Base-by-base conservation (phyloP, 2,888 invertebrate species). In the Leptothorax acervorum region DNA sequence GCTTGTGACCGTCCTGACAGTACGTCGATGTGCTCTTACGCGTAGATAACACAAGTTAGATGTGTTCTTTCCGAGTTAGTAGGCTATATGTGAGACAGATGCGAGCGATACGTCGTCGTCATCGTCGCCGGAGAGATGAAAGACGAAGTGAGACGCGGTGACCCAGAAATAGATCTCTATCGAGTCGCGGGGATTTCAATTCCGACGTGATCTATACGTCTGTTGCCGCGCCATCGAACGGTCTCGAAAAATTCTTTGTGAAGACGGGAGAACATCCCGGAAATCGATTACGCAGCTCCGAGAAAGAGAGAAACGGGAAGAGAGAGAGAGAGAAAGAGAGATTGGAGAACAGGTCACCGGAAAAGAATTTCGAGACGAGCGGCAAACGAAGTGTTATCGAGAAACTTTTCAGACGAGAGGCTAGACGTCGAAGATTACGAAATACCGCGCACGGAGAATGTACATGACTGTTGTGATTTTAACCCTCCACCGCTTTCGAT, bases 11-110 rank as follows among this genome's bases (percentile, higher is more conserved):
- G 88, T 90, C 90, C 90, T 88, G 86, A 90, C 88, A 88, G 89
- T 89, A 86, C 84, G 90, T 90, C 90, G 87, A 90, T 90, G 90
- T 89, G 89, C 89, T 89, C 87, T 89, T 90, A 90, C 84, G 89
- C 85, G 90, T 90, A 89, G 84, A 88, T 89, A 86, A 81, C 68
- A 84, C 85, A 79, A 87, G 82, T 85, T 90, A 90, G 88, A 35
- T 35, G 84, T 55, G 71, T 85, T 87, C 85, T 53, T 51, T 83
- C 85, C 55, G 53, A 78, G 83, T 88, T 89, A 87, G 83, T 86
- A 88, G 57, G 66, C 84, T 85, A 79, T 75, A 87, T 78, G 82
- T 79, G 83, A 86, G 66, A 23, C 23, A 35, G 66, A 79, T 63
- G 15, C 39, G 73, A 28, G 15, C 57, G 60, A 71, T 35, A 45